Evolutionary conservation across 2,888 invertebrate species (phyloP).

Genomic region (Athetis lepigone): DNA sequence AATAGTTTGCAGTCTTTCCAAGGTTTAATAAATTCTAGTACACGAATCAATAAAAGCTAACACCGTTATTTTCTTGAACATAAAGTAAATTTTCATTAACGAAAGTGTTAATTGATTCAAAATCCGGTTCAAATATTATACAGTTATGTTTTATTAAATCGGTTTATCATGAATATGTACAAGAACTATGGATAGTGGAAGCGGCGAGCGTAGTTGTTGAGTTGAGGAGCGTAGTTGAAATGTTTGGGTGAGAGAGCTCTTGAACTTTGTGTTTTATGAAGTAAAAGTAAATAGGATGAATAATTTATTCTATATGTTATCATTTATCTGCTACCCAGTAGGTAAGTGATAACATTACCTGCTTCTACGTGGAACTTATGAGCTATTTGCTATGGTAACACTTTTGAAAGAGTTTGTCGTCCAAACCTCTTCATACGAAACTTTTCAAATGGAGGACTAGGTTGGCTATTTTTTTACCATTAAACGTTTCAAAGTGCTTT

Average conservation of each 20-base stretch:
- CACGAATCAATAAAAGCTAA: constrained; percentile 9
- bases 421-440: too few relatives aligned
- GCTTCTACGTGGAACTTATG: too few relatives aligned
- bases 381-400: too few relatives aligned
- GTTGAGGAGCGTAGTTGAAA: constrained; percentile 10
- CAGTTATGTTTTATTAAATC: constrained; percentile 59
- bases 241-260: neutral
- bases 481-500: too few relatives aligned
- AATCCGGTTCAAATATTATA: constrained; percentile 61
- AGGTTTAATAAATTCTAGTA: constrained; percentile 11
- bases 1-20: constrained; percentile 3
- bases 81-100: constrained; percentile 63
- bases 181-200: constrained; percentile 37
- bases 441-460: too few relatives aligned
- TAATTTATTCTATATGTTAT: too few relatives aligned
- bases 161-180: constrained; percentile 7
- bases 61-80: constrained; percentile 37
- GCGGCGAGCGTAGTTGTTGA: constrained; percentile 4
- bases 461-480: too few relatives aligned
- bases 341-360: too few relatives aligned
- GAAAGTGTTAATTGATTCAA: constrained; percentile 67
- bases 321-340: too few relatives aligned
- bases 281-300: too few relatives aligned
- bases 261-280: neutral
- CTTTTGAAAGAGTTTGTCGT: too few relatives aligned